A percentile compares a stretch with the other conserved stretches of the same genome.
Evolutionary conservation across 2,888 invertebrate species (phyloP).

Genomic region (Gnatocerus cornutus): DNA sequence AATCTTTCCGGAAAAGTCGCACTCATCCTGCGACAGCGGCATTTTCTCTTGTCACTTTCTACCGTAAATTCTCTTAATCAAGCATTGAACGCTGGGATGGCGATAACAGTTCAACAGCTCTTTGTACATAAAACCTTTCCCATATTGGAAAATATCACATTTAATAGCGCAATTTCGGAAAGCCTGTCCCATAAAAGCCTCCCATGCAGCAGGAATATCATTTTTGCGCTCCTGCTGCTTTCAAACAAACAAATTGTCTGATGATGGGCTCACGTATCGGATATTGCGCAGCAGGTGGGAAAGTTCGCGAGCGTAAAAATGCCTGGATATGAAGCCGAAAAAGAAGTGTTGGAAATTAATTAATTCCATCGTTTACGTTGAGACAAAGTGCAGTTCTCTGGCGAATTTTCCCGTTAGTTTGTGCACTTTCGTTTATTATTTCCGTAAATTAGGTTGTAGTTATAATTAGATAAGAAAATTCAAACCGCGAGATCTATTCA

Average conservation of each 20-base stretch:
- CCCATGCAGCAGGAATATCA: conserved; percentile 31
- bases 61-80: conserved; percentile 32
- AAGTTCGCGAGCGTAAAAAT: too few species aligned
- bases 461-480: conserved; percentile 37
- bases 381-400: too few species aligned
- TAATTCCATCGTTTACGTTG: too few species aligned
- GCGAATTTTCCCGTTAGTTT: too few species aligned
- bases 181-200: conserved; percentile 25
- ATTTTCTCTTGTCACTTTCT: conserved; percentile 17
- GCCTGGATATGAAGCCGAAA: too few species aligned
- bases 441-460: conserved; percentile 16
- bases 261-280: conserved; percentile 11
- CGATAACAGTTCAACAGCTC: conserved; percentile 19
- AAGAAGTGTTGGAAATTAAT: too few species aligned
- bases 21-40: conserved; percentile 13
- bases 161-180: conserved; percentile 26
- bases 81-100: conserved; percentile 15
- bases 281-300: conserved; percentile 1
- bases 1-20: conserved; percentile 16
- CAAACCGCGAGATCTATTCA: conserved; percentile 23
- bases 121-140: conserved; percentile 17
- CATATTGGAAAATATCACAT: conserved; percentile 33
- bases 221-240: conserved; percentile 26
- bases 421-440: background rate
- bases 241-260: conserved; percentile 17